phyloP scores from a whole-genome alignment of 2,888 invertebrate genomes.

The Hyles lineata region DNA sequence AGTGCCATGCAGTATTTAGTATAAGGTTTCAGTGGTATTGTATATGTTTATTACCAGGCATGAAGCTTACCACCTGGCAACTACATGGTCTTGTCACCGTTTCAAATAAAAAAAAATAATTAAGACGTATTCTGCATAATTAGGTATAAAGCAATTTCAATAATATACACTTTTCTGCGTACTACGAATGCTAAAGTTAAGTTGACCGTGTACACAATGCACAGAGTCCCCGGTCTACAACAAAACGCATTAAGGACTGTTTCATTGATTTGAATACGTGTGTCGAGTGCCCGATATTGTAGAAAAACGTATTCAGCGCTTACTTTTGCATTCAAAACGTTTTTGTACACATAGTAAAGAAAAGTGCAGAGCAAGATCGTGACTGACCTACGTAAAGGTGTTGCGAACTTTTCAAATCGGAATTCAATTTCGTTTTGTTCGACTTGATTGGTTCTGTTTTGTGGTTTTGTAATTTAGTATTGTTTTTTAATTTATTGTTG shows the following conservation, averaged over 20 bases:
- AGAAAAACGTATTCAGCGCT: background rate
- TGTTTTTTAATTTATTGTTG: background rate
- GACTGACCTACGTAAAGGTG: background rate
- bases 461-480: background rate
- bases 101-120: background rate
- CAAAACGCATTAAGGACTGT: background rate
- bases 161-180: background rate
- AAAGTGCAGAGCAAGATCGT: conserved; percentile 9
- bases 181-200: background rate
- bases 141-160: background rate
- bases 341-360: background rate
- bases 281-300: background rate
- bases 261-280: conserved; percentile 3
- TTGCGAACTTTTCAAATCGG: background rate
- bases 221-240: background rate
- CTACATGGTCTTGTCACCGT: no score
- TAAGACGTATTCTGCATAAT: background rate
- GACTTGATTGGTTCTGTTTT: background rate
- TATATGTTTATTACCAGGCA: no score
- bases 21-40: no score
- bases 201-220: conserved; percentile 6
- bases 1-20: no score
- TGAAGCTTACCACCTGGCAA: no score
- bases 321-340: background rate
- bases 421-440: background rate